These are phyloP conservation scores for Hydrocynus forskahlii DNA, from an alignment of 2,797 vertebrate species.

Conservation along the genomic window DNA sequence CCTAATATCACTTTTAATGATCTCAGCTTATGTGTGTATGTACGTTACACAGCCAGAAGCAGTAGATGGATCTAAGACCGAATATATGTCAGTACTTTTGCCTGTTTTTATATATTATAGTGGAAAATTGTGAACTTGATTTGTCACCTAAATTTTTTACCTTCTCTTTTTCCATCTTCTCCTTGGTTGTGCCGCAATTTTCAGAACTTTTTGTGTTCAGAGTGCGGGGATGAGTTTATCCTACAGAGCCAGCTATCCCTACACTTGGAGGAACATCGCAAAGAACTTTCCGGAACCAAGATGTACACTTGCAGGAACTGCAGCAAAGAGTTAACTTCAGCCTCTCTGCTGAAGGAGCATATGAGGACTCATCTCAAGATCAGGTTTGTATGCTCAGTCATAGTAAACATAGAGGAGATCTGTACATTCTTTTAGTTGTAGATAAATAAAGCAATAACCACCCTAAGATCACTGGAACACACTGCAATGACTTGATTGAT, in stretches of 20 bases:
- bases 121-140: neutral
- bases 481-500: too few relatives aligned
- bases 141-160: neutral
- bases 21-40: too few relatives aligned
- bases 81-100: too few relatives aligned
- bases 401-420: neutral
- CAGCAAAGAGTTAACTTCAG: constrained; percentile 86
- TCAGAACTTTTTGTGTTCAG: constrained; percentile 94
- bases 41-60: too few relatives aligned
- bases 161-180: neutral
- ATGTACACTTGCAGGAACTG: constrained; percentile 89
- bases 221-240: constrained; percentile 97
- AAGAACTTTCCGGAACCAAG: constrained; percentile 86
- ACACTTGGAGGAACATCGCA: constrained; percentile 94
- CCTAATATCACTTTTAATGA: too few relatives aligned
- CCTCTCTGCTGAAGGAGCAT: constrained; percentile 89
- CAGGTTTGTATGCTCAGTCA: constrained; percentile 70
- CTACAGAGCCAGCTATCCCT: constrained; percentile 93
- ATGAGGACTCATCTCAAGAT: constrained; percentile 91
- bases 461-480: too few relatives aligned
- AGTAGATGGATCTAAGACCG: too few relatives aligned
- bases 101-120: neutral
- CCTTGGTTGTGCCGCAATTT: neutral
- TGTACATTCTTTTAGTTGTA: too few relatives aligned
- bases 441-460: too few relatives aligned